These are phyloP conservation scores for Sarotherodon lohbergeri DNA, from an alignment of 2,113 vertebrate species.

Conservation along the genomic window DNA sequence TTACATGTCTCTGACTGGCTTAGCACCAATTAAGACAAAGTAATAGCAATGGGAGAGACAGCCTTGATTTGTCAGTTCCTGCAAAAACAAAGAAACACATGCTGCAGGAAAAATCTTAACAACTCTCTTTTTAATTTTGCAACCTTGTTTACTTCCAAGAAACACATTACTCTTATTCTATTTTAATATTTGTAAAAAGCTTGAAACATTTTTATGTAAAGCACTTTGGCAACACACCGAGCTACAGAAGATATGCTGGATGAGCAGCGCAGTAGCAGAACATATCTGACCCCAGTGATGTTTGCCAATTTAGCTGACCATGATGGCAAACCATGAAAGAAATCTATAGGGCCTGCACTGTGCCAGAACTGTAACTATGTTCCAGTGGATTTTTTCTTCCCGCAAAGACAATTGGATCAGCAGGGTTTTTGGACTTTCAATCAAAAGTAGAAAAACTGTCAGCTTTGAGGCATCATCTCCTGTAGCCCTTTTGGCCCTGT, in stretches of 20 bases:
- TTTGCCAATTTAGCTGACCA: slow-evolving; percentile 2
- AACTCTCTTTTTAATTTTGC: background rate
- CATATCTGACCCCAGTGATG: background rate
- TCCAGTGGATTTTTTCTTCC: background rate
- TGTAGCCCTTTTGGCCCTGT: slow-evolving; percentile 17
- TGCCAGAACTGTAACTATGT: background rate
- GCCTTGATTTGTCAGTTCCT: background rate
- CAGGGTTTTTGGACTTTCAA: slow-evolving; percentile 41
- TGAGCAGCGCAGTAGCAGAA: background rate
- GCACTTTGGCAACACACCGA: background rate
- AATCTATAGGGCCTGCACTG: background rate
- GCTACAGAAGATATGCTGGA: background rate
- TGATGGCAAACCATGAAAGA: slow-evolving; percentile 22
- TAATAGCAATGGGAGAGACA: background rate
- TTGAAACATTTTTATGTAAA: background rate
- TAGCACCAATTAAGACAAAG: background rate
- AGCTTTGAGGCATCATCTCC: slow-evolving; percentile 45
- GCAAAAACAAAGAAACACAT: background rate
- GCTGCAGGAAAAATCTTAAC: background rate
- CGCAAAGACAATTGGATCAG: slow-evolving; percentile 32
- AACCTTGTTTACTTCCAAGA: accelerated
- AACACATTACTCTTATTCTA: accelerated
- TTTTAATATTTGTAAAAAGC: background rate
- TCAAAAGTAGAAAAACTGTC: slow-evolving; percentile 52
- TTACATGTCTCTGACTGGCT: background rate